Evolutionary conservation across 1,140 invertebrate genomes (phyloP).

Genomic region (Trissolcus basalis): DNA sequence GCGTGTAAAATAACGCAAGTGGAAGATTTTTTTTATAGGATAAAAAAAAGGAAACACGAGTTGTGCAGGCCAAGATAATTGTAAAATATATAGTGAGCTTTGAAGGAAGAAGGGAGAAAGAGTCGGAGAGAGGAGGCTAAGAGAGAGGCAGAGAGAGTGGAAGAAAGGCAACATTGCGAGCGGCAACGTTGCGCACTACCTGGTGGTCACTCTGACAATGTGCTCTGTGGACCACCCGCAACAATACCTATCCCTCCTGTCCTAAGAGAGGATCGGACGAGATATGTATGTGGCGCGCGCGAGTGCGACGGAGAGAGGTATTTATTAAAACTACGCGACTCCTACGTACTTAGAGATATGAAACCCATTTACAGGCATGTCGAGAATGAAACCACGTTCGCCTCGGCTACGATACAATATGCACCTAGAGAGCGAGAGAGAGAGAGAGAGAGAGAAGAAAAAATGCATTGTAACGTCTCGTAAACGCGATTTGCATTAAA

Average conservation of each 20-base stretch:
- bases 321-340: constrained; percentile 62
- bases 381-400: constrained; percentile 51
- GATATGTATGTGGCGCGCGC: constrained; percentile 49
- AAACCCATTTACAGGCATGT: constrained; percentile 60
- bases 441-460: constrained; percentile 20
- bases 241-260: constrained; percentile 73
- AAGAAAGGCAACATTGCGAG: constrained; percentile 71
- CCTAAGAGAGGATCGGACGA: constrained; percentile 61
- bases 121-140: constrained; percentile 35
- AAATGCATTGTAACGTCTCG: constrained; percentile 54
- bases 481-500: constrained; percentile 60
- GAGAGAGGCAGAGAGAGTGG: constrained; percentile 62
- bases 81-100: constrained; percentile 56
- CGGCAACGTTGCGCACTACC: constrained; percentile 74
- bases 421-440: background rate
- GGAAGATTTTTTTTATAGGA: constrained; percentile 26
- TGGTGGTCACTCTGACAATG: constrained; percentile 75
- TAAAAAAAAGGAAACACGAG: constrained; percentile 29
- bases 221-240: constrained; percentile 74
- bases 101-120: constrained; percentile 57
- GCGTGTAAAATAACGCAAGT: constrained; percentile 29
- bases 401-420: constrained; percentile 38
- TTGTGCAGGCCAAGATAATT: constrained; percentile 57
- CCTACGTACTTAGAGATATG: constrained; percentile 61
- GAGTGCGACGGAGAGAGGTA: constrained; percentile 57